These are phyloP conservation scores for Meda fulgida DNA, from an alignment of 2,797 vertebrate genomes.

Conservation along the genomic window DNA sequence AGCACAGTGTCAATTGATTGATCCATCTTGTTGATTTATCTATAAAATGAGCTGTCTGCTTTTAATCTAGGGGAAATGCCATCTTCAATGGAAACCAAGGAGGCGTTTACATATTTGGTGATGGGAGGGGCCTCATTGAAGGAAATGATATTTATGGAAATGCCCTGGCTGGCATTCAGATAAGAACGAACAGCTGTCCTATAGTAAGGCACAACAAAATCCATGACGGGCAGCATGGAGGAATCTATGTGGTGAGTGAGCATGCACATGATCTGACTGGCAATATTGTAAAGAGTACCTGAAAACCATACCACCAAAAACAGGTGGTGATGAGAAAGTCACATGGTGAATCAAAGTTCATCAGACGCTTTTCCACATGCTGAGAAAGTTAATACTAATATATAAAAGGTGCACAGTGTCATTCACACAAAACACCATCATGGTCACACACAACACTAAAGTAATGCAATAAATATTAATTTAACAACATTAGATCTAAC, in stretches of 20 bases:
- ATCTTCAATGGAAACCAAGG: slow-evolving; percentile 99
- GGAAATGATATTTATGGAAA: slow-evolving; percentile 99
- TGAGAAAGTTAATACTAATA: neutral
- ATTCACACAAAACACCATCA: too few species aligned
- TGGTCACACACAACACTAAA: too few species aligned
- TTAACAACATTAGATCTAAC: too few species aligned
- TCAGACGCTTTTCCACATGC: neutral
- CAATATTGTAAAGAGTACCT: neutral
- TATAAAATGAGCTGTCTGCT: slow-evolving; percentile 4
- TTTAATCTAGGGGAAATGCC: slow-evolving; percentile 91
- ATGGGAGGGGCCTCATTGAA: slow-evolving; percentile 98
- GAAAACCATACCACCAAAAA: neutral
- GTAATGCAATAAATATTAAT: too few species aligned
- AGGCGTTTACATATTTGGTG: slow-evolving; percentile 99
- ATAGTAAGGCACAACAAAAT: slow-evolving; percentile 99
- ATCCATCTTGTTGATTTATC: neutral
- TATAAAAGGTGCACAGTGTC: too few species aligned
- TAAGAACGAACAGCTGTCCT: slow-evolving; percentile 98
- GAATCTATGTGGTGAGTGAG: slow-evolving; percentile 98
- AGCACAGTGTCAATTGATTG: neutral
- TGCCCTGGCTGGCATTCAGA: slow-evolving; percentile 98
- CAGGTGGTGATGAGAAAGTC: neutral
- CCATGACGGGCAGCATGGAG: slow-evolving; percentile 97
- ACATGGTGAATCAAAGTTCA: neutral
- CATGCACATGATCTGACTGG: slow-evolving; percentile 20